These are phyloP conservation scores for Uloborus plumipes DNA, from an alignment of 2,888 invertebrate genomes.

Conservation along the genomic window DNA sequence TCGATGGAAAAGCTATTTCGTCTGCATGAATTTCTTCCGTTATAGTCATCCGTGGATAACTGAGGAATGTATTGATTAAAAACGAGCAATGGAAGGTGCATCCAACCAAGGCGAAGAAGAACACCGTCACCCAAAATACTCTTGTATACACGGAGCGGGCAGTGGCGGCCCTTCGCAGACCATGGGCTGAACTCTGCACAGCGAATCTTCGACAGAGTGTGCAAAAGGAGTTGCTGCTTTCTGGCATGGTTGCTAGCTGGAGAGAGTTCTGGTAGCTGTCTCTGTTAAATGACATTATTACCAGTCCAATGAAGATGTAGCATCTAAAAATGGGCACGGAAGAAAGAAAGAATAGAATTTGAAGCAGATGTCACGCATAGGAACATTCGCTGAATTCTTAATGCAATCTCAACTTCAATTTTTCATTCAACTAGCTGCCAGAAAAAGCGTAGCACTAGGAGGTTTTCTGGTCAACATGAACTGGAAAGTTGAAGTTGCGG, in stretches of 20 bases:
- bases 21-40: slow-evolving; percentile 65
- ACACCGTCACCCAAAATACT: slow-evolving; percentile 48
- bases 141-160: slow-evolving; percentile 24
- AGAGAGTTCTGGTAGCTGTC: neutral
- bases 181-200: slow-evolving; percentile 50
- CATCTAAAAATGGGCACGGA: neutral
- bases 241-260: neutral
- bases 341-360: neutral
- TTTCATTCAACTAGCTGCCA: too few relatives aligned
- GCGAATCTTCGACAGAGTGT: slow-evolving; percentile 43
- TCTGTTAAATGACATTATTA: slow-evolving; percentile 24
- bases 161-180: slow-evolving; percentile 40
- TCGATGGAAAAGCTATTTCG: slow-evolving; percentile 64
- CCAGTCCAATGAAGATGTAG: neutral
- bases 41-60: slow-evolving; percentile 64
- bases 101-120: slow-evolving; percentile 38
- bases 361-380: too few relatives aligned
- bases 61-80: slow-evolving; percentile 62
- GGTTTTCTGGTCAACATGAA: too few relatives aligned
- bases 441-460: too few relatives aligned
- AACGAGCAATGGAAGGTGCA: slow-evolving; percentile 58
- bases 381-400: too few relatives aligned
- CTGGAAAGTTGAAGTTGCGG: too few relatives aligned
- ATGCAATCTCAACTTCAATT: too few relatives aligned
- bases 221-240: slow-evolving; percentile 23